Conservation (phyloP, 1,140 invertebrate genomes). For the Solenopsis invicta region DNA sequence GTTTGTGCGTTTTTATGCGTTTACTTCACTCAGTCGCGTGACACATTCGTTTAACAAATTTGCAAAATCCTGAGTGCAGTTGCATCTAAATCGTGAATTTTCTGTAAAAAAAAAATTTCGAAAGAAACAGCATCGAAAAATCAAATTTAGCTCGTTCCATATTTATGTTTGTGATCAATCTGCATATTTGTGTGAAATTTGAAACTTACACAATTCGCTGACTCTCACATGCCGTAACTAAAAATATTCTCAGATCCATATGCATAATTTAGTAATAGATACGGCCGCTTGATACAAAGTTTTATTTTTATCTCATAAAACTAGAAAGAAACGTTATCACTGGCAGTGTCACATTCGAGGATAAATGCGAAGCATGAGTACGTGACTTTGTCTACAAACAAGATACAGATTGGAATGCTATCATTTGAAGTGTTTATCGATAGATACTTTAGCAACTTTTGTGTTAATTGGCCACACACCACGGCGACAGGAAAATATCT, state of each 20-base stretch:
- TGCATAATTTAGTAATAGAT: constrained; percentile 4
- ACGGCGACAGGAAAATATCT: not conserved
- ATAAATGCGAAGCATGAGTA: constrained; percentile 10
- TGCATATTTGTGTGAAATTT: constrained; percentile 10
- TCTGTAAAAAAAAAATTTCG: too few species aligned
- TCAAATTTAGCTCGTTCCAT: not conserved
- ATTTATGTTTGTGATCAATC: not conserved
- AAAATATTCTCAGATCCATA: constrained; percentile 8
- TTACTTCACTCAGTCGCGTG: not conserved
- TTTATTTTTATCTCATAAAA: constrained; percentile 26
- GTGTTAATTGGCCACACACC: not conserved
- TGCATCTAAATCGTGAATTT: not conserved
- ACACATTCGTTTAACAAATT: not conserved
- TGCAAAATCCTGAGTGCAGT: not conserved
- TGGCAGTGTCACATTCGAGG: constrained; percentile 11
- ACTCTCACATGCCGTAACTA: not conserved
- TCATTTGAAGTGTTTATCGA: constrained; percentile 27
- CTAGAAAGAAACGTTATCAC: constrained; percentile 29
- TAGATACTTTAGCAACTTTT: constrained; percentile 3
- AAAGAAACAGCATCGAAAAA: not conserved
- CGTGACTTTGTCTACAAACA: constrained; percentile 27
- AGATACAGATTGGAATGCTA: constrained; percentile 12
- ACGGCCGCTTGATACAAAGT: not conserved
- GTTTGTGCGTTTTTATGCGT: not conserved
- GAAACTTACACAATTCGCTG: not conserved